Conservation (phyloP, 2,113 vertebrate species). For the Chionomys nivalis region DNA sequence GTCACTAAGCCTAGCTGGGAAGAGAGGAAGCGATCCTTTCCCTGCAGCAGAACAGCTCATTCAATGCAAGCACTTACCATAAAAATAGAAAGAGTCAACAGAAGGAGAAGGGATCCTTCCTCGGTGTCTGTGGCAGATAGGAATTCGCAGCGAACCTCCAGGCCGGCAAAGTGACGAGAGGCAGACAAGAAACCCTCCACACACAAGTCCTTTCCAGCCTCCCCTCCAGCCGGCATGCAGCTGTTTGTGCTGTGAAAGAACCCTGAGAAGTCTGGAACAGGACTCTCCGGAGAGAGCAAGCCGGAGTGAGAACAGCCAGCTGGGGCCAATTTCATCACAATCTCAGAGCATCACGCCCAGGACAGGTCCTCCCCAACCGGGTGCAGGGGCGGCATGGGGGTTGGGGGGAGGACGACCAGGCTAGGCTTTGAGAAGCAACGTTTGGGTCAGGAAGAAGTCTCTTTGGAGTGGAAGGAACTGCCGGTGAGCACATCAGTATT, state of each 20-base stretch:
- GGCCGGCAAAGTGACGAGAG: constrained; percentile 74
- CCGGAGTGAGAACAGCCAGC: constrained; percentile 77
- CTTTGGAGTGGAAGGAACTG: constrained; percentile 81
- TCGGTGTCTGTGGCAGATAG: constrained; percentile 75
- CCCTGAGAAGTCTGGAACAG: constrained; percentile 79
- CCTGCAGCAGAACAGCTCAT: constrained; percentile 88
- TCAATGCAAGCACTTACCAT: constrained; percentile 91
- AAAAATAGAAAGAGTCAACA: constrained; percentile 89
- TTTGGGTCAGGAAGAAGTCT: constrained; percentile 73
- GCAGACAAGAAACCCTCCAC: constrained; percentile 59
- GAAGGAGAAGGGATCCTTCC: constrained; percentile 82
- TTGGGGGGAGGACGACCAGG: not conserved
- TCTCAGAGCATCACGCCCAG: constrained; percentile 76
- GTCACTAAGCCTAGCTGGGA: constrained; percentile 83
- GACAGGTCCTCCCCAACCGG: constrained; percentile 69
- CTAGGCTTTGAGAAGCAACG: not conserved
- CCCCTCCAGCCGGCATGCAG: constrained; percentile 79
- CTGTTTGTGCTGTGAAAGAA: constrained; percentile 80
- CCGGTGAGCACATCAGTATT: constrained; percentile 85
- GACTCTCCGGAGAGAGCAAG: constrained; percentile 76
- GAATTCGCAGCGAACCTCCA: constrained; percentile 78
- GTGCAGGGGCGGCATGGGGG: constrained; percentile 39
- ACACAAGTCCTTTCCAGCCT: constrained; percentile 74
- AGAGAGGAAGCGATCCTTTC: constrained; percentile 61
- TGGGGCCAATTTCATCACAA: constrained; percentile 53